Base-by-base conservation (phyloP, 2,113 vertebrate genomes). In the Nansenia antarctica region DNA sequence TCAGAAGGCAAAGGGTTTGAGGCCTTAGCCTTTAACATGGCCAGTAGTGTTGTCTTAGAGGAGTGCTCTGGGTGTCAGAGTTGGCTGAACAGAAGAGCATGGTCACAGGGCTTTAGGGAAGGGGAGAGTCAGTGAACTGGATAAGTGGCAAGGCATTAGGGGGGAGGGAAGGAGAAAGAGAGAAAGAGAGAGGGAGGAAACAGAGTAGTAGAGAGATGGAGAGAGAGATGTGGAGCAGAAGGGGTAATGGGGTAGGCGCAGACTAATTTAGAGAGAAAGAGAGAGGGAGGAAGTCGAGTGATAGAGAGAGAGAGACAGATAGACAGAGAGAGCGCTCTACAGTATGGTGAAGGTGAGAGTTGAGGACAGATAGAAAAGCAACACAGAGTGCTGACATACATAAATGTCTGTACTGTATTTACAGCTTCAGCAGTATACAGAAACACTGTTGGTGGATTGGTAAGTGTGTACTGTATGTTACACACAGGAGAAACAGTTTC, bases 121-220 rank as follows among this genome's bases (percentile, higher is more conserved):
- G 29, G 14, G 12, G 53, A 24, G 53, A 55, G 53, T 12, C 42
- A 47, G 15, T 14, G 39, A 15, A 42, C 39, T 42, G 39, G 39
- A n/a, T 52, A 9, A 18, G 6, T 8, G n/a, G n/a, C n/a, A 14
- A 52, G 47, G n/a, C n/a, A n/a, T n/a, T n/a, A 58, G 29, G 26
- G 29, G 29, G 18, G 18, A 22, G 31, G 11, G 15, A 63, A 45
- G 18, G 53, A 57, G 42, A 53, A 29, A 65, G 15, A 39, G 24
- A 0, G 20, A 78, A 27, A 7, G 35, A 65, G 1, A 66, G 39
- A 34, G 39, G 30, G 52, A 65, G 74, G 57, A 71, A 59, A 72
- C 57, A 71, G 62, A 30, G 60, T 45, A 30, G 73, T 55, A 49
- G 55, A 52, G 47, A n/a, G 63, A n/a, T 55, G 26, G 64, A 27